Evolutionary conservation across 2,113 vertebrate genomes (phyloP), one percentile per base, ranked within the genome.

Genomic region (Odobenus rosmarus): DNA sequence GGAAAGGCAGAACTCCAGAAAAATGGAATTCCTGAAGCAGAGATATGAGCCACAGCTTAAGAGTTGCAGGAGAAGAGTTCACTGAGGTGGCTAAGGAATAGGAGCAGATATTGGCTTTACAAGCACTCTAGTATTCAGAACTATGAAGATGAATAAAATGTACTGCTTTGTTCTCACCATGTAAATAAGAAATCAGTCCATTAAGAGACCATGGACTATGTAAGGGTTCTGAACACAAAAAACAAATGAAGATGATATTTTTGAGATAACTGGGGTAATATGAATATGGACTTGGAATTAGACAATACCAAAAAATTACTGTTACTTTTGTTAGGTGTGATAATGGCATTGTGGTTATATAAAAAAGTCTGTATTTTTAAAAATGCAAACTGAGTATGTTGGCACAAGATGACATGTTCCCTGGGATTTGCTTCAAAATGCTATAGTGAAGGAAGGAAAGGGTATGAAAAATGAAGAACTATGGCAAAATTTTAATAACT

Each of bases 131-230:
- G 51, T 61, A 59, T 76, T 86, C 53, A 91, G 33, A 91, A 77
- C 33, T 83, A 62, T 19, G 39, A 88, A 80, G 62, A 84, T 15
- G 31, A 97, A 93, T 59, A 62, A 91, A 93, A 87, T 55, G 16
- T 59, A 79, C 49, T 76, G 28, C 10, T 83, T 15, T 49, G 33
- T 91, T 96, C 74, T 93, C 19, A 57, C 33, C 28, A 62, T 28
- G 10, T 89, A 72, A 95, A 88, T 79, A 74, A 88, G 46, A 79
- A 95, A 88, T 74, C 23, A 92, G 21, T 46, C 76, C 59, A 92
- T 39, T 83, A 71, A 92, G 53, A 72, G 21, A 79, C 8, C n/a
- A n/a, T n/a, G n/a, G n/a, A n/a, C n/a, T n/a, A n/a, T n/a, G n/a
- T n/a, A 59, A 72, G 28, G 11, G 82, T 86, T 76, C 80, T 87